These are phyloP conservation scores for Apomyelois bistriatella DNA, from an alignment of 2,888 invertebrate species.

Conservation along the genomic window DNA sequence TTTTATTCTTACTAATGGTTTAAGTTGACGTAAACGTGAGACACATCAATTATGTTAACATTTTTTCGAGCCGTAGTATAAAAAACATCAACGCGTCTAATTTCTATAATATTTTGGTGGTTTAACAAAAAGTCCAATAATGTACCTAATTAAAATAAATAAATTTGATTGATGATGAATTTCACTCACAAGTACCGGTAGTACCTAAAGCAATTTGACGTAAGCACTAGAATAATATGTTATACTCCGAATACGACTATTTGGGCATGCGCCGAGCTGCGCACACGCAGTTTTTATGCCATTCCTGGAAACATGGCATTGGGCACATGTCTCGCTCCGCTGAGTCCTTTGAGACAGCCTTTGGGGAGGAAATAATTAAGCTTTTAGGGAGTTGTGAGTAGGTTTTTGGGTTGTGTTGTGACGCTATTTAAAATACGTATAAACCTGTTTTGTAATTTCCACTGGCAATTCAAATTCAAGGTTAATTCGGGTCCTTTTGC, in stretches of 20 bases:
- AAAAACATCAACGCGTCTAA: slow-evolving; percentile 3
- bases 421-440: neutral
- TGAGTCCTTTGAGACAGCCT: slow-evolving; percentile 30
- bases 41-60: neutral
- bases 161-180: neutral
- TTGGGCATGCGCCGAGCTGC: slow-evolving; percentile 7
- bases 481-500: too few species aligned
- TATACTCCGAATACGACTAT: slow-evolving; percentile 17
- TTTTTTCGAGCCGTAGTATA: neutral
- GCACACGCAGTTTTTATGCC: slow-evolving; percentile 37
- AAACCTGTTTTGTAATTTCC: neutral
- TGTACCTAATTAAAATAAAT: neutral
- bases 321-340: slow-evolving; percentile 38
- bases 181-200: too few species aligned
- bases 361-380: slow-evolving; percentile 26
- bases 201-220: neutral
- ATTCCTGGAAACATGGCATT: slow-evolving; percentile 52
- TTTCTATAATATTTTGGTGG: neutral
- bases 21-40: neutral
- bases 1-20: neutral
- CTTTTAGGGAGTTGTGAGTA: slow-evolving; percentile 21
- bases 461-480: slow-evolving; percentile 19
- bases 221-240: neutral
- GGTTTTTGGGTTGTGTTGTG: slow-evolving; percentile 14
- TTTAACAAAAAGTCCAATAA: neutral